Evolutionary conservation across 2,113 vertebrate species (phyloP), one percentile per base, ranked within the genome.

Genomic region (Calonectris borealis): DNA sequence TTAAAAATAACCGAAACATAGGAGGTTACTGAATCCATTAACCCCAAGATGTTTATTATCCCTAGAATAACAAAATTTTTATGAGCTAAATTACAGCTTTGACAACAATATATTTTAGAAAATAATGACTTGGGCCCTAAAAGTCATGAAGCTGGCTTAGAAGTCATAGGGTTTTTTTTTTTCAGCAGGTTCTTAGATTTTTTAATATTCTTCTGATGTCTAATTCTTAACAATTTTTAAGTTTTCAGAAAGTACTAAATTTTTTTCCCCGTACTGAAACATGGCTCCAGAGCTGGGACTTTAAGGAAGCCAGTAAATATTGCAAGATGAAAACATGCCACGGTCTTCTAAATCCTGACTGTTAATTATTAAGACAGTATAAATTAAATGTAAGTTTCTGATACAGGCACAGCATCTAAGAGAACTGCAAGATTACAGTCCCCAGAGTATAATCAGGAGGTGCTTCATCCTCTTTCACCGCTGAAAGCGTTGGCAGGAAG

Each of bases 31-130:
- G 83, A 88, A 72, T 65, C 72, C 80, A 71, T 94, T 95, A 94
- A 92, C 83, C 68, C 48, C 60, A n/a, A 64, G 83, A 83, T 52
- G 42, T 38, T 51, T 80, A 66, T 80, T 92, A 81, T 46, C 29
- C 42, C 69, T 83, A 64, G 55, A 83, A 85, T 42, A 95, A 83
- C 60, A 92, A 83, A 66, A 88, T 49, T 92, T 91, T 88, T 70
- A 87, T 81, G 51, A 96, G 77, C 44, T 86, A 66, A 94, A 77
- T 90, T 89, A 81, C 34, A 58, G 31, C 27, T 92, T 72, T 83
- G 71, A 69, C 75, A 83, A 57, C 19, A 83, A 61, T 46, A 13
- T 46, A 34, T 66, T 92, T 92, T 58, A 93, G 64, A 65, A 93
- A 94, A 90, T 90, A 93, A 55, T 54, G 22, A 60, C 22, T 17